These are phyloP conservation scores for Drosophila falleni DNA, from an alignment of 2,888 invertebrate genomes.

Conservation along the genomic window DNA sequence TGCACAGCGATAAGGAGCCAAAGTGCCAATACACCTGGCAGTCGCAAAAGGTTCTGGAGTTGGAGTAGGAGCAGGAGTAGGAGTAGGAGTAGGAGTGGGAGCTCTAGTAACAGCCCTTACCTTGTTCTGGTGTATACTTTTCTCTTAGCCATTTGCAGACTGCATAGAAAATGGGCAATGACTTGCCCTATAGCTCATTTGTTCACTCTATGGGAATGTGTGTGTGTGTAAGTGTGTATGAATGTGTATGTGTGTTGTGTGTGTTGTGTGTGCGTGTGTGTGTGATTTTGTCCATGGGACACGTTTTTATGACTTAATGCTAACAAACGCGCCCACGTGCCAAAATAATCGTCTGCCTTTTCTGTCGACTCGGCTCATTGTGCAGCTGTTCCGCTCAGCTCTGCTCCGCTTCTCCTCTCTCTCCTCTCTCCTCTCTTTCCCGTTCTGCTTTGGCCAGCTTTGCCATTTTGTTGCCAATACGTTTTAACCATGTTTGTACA, in stretches of 20 bases:
- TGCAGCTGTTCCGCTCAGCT: constrained; percentile 56
- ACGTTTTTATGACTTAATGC: constrained; percentile 82
- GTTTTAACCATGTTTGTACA: constrained; percentile 80
- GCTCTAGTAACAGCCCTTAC: constrained; percentile 18
- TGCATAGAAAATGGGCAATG: constrained; percentile 63
- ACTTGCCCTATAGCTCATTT: constrained; percentile 52
- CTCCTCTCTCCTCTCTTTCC: constrained; percentile 6
- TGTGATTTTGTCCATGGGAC: constrained; percentile 66
- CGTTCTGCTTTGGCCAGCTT: constrained; percentile 48
- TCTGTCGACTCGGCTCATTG: constrained; percentile 80
- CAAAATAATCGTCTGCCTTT: constrained; percentile 81
- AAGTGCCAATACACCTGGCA: constrained; percentile 69
- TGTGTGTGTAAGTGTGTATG: constrained; percentile 14
- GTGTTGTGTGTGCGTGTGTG: constrained; percentile 16
- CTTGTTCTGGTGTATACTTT: constrained; percentile 46
- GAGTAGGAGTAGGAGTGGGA: neutral
- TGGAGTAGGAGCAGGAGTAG: neutral
- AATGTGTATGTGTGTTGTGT: constrained; percentile 24
- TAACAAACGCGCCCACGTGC: constrained; percentile 82
- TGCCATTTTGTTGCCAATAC: constrained; percentile 79
- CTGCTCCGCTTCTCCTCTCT: neutral
- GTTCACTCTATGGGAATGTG: constrained; percentile 12
- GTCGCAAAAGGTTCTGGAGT: constrained; percentile 4
- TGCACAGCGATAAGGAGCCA: constrained; percentile 72
- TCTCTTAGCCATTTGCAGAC: constrained; percentile 56